Conservation (phyloP, 2,888 invertebrate species). For the Himalopsyche tibetana region DNA sequence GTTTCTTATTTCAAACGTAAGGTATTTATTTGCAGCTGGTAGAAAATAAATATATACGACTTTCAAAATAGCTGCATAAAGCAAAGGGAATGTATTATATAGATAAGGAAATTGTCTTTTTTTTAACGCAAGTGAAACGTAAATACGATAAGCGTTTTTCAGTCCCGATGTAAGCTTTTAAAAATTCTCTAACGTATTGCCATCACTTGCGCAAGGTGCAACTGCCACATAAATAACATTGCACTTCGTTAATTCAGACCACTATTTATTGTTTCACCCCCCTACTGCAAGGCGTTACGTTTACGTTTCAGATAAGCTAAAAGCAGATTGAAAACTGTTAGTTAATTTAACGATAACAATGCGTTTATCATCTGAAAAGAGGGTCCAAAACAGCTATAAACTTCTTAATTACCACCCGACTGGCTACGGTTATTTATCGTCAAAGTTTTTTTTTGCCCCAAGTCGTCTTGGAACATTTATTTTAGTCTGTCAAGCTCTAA, state of each 20-base stretch:
- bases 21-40: too few relatives aligned
- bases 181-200: conserved; percentile 44
- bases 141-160: neutral
- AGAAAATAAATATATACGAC: too few relatives aligned
- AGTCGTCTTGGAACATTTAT: conserved; percentile 44
- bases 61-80: too few relatives aligned
- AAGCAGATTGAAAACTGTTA: conserved; percentile 61
- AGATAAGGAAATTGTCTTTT: too few relatives aligned
- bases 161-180: conserved; percentile 38
- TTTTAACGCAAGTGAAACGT: neutral
- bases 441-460: conserved; percentile 55
- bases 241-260: conserved; percentile 59
- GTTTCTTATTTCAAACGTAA: too few relatives aligned
- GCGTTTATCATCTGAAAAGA: conserved; percentile 57
- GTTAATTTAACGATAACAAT: conserved; percentile 62
- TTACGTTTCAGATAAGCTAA: conserved; percentile 41
- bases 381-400: conserved; percentile 56
- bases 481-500: conserved; percentile 38
- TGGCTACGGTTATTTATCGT: conserved; percentile 60
- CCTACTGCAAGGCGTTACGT: conserved; percentile 41
- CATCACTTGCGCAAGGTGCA: conserved; percentile 54
- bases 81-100: too few relatives aligned
- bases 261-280: conserved; percentile 60
- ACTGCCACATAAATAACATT: conserved; percentile 62
- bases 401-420: conserved; percentile 63